Evolutionary conservation across 1,140 invertebrate species (phyloP), one percentile per base, ranked within the genome.

Genomic region (Caenorhabditis latens): DNA sequence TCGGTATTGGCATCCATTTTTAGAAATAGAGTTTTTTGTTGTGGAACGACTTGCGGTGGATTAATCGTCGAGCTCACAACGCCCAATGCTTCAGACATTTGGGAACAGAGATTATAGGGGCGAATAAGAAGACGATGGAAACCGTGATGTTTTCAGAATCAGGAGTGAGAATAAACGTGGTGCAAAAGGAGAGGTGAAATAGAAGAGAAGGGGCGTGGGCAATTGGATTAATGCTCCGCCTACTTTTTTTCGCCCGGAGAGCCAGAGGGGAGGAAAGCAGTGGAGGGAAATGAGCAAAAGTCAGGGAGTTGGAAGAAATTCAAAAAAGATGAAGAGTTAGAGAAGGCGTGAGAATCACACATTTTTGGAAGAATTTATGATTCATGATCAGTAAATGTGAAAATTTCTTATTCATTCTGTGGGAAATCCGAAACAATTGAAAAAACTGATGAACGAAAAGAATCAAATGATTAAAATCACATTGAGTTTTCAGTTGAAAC

Each of bases 221-320:
- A 79, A 79, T 79, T 79, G 71, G 46, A 79, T 79, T 79, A 79
- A 63, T 13, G 46, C 46, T 50, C 71, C 71, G 71, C 71, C 71
- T 24, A 50, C n/a, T 79, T 79, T 50, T 67, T 67, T 19, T n/a
- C 24, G 46, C 65, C 61, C 21, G 46, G 46, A 79, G 71, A 79
- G 71, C 46, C n/a, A 42, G 71, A 24, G 11, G 13, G 13, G 6
- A 79, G 67, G n/a, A 53, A 79, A 63, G 14, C 9, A 13, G 61
- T 53, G 50, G 11, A 67, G 8, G 58, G 24, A 32, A n/a, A 14
- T 40, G 63, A 67, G n/a, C 71, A 21, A 50, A 50, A 79, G 71
- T 79, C 71, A 79, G 21, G 46, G 43, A 11, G 61, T 40, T 63
- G 46, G 24, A 50, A 50, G 3, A 11, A 50, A 79, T 46, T 46